phyloP scores from a whole-genome alignment of 1,140 invertebrate genomes.

The Teleopsis dalmanni region DNA sequence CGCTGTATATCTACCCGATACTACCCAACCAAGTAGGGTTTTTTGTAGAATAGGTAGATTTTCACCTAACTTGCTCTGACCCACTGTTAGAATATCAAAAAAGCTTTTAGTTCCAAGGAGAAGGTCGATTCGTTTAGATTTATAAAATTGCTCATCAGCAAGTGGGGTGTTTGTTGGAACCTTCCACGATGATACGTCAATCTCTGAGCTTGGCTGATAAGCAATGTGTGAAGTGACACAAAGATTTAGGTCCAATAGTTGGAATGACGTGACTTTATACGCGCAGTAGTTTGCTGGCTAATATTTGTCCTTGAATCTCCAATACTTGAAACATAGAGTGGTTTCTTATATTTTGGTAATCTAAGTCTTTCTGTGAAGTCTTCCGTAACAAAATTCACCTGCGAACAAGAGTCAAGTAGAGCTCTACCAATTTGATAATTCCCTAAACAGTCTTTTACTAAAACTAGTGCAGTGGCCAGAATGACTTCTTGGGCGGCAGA shows the following conservation, averaged over 20 bases:
- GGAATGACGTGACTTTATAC: neutral
- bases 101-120: slow-evolving; percentile 24
- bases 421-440: neutral
- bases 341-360: neutral
- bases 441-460: neutral
- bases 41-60: slow-evolving; percentile 11
- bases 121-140: slow-evolving; percentile 20
- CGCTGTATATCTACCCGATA: slow-evolving; percentile 5
- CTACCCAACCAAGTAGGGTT: slow-evolving; percentile 20
- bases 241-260: slow-evolving; percentile 1
- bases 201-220: neutral
- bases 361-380: slow-evolving; percentile 8
- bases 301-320: neutral
- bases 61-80: slow-evolving; percentile 15
- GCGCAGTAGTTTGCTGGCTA: neutral
- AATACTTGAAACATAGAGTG: neutral
- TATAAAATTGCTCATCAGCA: slow-evolving; percentile 27
- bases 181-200: neutral
- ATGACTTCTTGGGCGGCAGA: slow-evolving; percentile 6
- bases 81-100: slow-evolving; percentile 17
- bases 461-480: slow-evolving; percentile 1
- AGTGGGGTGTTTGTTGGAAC: slow-evolving; percentile 12
- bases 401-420: slow-evolving; percentile 7
- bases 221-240: slow-evolving; percentile 3
- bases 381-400: slow-evolving; percentile 13